Percentiles rank a stretch among this genome's conserved stretches.
Conservation (phyloP, 2,888 invertebrate genomes). For the Hoplodrina ambigua region DNA sequence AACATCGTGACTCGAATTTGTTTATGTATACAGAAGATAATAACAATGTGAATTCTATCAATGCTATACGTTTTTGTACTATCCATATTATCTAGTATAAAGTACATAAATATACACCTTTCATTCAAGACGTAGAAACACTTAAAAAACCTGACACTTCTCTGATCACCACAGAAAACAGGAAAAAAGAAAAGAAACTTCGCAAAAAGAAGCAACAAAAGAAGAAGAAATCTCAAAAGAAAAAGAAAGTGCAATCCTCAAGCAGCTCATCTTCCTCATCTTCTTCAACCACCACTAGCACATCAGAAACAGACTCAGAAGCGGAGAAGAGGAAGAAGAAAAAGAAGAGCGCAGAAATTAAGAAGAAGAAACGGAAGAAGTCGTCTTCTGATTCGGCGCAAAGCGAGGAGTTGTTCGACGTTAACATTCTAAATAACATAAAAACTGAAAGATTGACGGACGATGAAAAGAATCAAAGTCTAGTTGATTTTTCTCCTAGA, state of each 20-base stretch:
- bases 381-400: conserved; percentile 76
- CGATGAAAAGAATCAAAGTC: conserved; percentile 79
- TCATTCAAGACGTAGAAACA: too few relatives aligned
- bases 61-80: too few relatives aligned
- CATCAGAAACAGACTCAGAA: conserved; percentile 70
- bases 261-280: conserved; percentile 70
- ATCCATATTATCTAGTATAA: too few relatives aligned
- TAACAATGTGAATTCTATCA: too few relatives aligned
- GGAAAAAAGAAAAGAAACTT: conserved; percentile 76
- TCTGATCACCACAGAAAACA: conserved; percentile 74
- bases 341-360: conserved; percentile 66
- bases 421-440: conserved; percentile 84
- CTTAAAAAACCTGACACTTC: too few relatives aligned
- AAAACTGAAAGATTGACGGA: conserved; percentile 85
- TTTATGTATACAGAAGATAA: too few relatives aligned
- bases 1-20: too few relatives aligned
- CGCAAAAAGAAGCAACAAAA: conserved; percentile 81
- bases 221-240: conserved; percentile 79
- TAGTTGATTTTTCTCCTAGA: conserved; percentile 78
- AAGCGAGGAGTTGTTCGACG: conserved; percentile 82
- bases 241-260: conserved; percentile 75
- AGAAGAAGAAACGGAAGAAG: conserved; percentile 74
- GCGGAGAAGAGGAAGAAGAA: conserved; percentile 59
- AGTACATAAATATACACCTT: too few relatives aligned
- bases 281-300: conserved; percentile 48